phyloP scores from a whole-genome alignment of 2,888 invertebrate genomes.

The Phortica okadai region DNA sequence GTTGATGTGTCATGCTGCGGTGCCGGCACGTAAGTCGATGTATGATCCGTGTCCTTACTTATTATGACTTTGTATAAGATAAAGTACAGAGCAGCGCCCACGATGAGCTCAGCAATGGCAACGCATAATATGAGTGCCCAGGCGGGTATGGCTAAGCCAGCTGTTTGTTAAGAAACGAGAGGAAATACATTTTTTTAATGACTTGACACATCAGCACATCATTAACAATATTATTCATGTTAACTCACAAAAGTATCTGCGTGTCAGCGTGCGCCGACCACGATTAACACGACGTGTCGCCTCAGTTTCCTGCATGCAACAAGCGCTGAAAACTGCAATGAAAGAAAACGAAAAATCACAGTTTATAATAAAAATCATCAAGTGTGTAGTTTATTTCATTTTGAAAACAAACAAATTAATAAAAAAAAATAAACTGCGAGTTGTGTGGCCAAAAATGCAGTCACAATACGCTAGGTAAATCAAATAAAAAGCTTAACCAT shows the following conservation, averaged over 20 bases:
- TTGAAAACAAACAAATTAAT: neutral
- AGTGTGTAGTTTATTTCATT: neutral
- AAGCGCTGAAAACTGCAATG: slow-evolving; percentile 81
- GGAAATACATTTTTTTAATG: slow-evolving; percentile 28
- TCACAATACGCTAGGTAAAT: neutral
- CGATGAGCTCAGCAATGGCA: slow-evolving; percentile 82
- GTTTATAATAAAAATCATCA: neutral
- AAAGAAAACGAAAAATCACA: slow-evolving; percentile 14
- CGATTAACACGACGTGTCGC: slow-evolving; percentile 87
- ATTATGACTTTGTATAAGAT: slow-evolving; percentile 84
- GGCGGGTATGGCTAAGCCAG: slow-evolving; percentile 84
- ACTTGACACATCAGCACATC: slow-evolving; percentile 20
- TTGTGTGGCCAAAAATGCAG: neutral
- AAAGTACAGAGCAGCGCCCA: slow-evolving; percentile 84
- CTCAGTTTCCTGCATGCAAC: slow-evolving; percentile 84
- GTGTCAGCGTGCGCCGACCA: slow-evolving; percentile 87
- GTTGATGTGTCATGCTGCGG: slow-evolving; percentile 60
- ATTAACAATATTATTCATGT: neutral
- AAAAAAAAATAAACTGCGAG: neutral
- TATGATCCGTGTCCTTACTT: slow-evolving; percentile 68
- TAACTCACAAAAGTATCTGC: slow-evolving; percentile 87
- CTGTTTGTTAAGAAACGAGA: slow-evolving; percentile 75
- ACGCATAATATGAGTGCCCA: slow-evolving; percentile 86
- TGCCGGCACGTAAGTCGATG: slow-evolving; percentile 74
- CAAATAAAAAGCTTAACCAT: neutral